Conservation (phyloP, 2,113 vertebrate species). For the Muntiacus reevesi region DNA sequence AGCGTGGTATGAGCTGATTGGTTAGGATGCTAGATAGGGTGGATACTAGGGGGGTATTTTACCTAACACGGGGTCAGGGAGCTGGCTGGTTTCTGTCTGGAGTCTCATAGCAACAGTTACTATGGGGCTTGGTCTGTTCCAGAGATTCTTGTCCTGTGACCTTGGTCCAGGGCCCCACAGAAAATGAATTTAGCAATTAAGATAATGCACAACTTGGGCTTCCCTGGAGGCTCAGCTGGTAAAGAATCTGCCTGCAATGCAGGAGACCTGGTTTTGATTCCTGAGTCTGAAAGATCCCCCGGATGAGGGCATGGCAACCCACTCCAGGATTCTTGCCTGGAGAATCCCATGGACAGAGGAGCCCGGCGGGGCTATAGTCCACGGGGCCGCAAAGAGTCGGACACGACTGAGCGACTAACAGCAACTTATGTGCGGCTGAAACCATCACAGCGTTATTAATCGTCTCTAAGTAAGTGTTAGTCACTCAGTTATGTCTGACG, state of each 20-base stretch:
- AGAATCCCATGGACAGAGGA: background rate
- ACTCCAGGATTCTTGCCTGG: background rate
- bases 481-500: accelerated
- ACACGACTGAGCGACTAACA: accelerated
- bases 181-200: background rate
- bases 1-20: background rate
- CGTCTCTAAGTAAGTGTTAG: accelerated
- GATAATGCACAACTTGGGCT: background rate
- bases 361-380: background rate
- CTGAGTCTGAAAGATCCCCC: background rate
- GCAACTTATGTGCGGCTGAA: background rate
- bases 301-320: background rate
- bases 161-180: accelerated
- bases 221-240: background rate
- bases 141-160: background rate
- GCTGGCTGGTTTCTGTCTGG: background rate
- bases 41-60: background rate
- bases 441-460: accelerated
- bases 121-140: background rate
- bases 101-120: background rate
- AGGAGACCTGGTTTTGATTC: background rate
- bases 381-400: background rate
- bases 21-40: too few relatives aligned
- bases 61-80: background rate
- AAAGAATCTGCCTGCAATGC: accelerated